A percentile compares a stretch with the other conserved stretches of the same genome.
phyloP scores from a whole-genome alignment of 1,140 invertebrate genomes.

The Ostrea edulis region DNA sequence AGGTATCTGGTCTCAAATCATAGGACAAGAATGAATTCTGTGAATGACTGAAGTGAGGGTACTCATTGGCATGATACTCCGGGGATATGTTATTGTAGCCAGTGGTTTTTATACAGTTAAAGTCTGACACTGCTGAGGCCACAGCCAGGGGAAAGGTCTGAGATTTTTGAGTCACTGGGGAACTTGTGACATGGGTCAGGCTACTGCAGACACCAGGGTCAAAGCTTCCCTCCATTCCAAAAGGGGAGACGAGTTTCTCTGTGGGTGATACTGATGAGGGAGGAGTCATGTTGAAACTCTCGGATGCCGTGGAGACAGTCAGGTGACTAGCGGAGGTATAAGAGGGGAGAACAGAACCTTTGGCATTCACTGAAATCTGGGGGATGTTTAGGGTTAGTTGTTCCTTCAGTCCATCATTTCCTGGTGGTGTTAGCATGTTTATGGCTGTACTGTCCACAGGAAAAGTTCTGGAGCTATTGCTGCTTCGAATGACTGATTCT shows the following conservation, averaged over 20 bases:
- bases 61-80: conserved; percentile 48
- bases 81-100: conserved; percentile 37
- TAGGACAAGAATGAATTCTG: conserved; percentile 48
- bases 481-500: conserved; percentile 95
- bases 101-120: conserved; percentile 40
- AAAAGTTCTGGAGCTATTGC: conserved; percentile 81
- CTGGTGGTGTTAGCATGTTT: conserved; percentile 91
- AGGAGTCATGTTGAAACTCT: conserved; percentile 87
- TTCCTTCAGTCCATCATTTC: conserved; percentile 85
- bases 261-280: conserved; percentile 95
- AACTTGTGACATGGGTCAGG: conserved; percentile 2
- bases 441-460: conserved; percentile 79
- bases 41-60: conserved; percentile 47
- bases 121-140: conserved; percentile 45
- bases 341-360: conserved; percentile 48
- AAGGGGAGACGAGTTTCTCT: conserved; percentile 85
- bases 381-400: conserved; percentile 69
- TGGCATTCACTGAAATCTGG: conserved; percentile 59
- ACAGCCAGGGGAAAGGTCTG: conserved; percentile 49
- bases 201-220: conserved; percentile 43
- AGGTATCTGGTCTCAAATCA: conserved; percentile 47
- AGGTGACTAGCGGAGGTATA: conserved; percentile 38
- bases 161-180: conserved; percentile 46
- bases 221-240: conserved; percentile 58
- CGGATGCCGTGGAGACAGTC: conserved; percentile 49